Conservation (phyloP, 37 sponge, comb jelly and placozoan genomes). For the Lycopodina hypogea region DNA sequence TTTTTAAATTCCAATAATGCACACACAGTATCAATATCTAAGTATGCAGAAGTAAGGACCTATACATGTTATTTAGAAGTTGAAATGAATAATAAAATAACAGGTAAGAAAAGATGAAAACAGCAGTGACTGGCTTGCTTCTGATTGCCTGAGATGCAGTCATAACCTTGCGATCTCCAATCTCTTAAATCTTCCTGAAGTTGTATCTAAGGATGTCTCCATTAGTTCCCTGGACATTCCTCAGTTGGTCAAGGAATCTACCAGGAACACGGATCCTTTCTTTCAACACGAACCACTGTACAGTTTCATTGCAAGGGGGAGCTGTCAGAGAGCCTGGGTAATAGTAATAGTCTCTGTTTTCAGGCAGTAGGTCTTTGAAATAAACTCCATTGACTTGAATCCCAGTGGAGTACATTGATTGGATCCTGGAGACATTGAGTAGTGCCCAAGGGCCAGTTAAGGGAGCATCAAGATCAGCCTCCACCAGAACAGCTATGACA, state of each 20-base stretch:
- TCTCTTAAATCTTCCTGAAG: not conserved
- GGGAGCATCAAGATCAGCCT: not conserved
- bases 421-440: not conserved
- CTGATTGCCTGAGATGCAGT: too few species aligned
- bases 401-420: not conserved
- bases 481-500: conserved; percentile 30
- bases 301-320: conserved; percentile 51
- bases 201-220: conserved; percentile 2
- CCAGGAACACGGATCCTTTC: conserved; percentile 46
- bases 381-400: not conserved
- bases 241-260: not conserved
- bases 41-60: too few species aligned
- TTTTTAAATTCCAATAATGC: too few species aligned
- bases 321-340: conserved; percentile 65
- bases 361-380: conserved; percentile 35
- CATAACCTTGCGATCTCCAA: not conserved
- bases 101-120: too few species aligned
- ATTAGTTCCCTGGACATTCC: not conserved
- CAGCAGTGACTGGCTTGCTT: too few species aligned
- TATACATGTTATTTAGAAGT: too few species aligned
- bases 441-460: not conserved
- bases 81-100: too few species aligned
- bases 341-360: conserved; percentile 31
- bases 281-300: too few species aligned
- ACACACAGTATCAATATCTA: too few species aligned